A percentile compares a stretch with the other conserved stretches of the same genome.
Evolutionary conservation across 2,113 vertebrate species (phyloP).

Genomic region (Macrotis lagotis): DNA sequence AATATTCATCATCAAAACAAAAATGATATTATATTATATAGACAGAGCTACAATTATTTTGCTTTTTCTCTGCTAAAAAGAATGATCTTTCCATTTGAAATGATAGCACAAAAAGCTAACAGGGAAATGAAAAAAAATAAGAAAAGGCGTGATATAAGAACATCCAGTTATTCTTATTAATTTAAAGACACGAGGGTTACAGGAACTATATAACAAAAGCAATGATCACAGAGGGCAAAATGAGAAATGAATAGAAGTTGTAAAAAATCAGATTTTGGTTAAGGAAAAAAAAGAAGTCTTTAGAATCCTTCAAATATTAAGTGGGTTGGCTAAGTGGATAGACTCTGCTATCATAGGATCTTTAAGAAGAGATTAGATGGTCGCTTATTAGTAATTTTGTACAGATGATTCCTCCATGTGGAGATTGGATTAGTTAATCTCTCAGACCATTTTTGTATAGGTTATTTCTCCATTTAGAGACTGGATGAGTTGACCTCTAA

Average conservation of each 20-base stretch:
- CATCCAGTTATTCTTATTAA: not conserved
- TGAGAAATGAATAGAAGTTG: not conserved
- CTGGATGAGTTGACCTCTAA: not conserved
- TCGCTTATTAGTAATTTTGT: not conserved
- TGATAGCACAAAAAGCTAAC: not conserved
- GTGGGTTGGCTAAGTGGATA: not conserved
- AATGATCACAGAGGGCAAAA: not conserved
- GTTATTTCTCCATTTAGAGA: too few species aligned
- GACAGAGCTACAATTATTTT: not conserved
- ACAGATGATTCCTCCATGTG: not conserved
- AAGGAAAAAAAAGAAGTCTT: not conserved
- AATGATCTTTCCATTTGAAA: not conserved
- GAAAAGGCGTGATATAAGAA: not conserved
- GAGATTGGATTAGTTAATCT: too few species aligned
- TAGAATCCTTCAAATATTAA: not conserved
- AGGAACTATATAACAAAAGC: not conserved
- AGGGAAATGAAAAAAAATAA: not conserved
- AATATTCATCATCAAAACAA: not conserved
- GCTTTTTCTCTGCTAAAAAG: not conserved
- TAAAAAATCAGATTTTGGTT: not conserved
- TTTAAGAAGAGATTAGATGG: not conserved
- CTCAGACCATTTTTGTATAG: too few species aligned
- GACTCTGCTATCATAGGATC: not conserved
- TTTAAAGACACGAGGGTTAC: not conserved
- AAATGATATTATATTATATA: not conserved